phyloP scores from a whole-genome alignment of 2,113 vertebrate genomes.

The Siphamia tubifer region DNA sequence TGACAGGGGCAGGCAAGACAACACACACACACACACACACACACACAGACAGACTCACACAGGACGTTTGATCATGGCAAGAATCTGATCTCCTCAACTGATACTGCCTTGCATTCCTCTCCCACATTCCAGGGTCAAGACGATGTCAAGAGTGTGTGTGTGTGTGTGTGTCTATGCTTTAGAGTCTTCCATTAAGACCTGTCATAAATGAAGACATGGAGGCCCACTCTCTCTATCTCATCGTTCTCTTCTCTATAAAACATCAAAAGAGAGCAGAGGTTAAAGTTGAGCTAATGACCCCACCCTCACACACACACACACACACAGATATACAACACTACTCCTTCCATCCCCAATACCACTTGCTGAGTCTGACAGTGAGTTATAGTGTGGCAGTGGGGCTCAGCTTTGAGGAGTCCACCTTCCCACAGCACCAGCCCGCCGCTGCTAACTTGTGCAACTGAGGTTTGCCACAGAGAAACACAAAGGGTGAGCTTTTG shows the following conservation, averaged over 20 bases:
- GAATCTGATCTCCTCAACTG: constrained; percentile 73
- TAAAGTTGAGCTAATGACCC: constrained; percentile 66
- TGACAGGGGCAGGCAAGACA: constrained; percentile 57
- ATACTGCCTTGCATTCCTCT: constrained; percentile 72
- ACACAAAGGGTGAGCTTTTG: constrained; percentile 57
- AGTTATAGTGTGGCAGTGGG: constrained; percentile 65
- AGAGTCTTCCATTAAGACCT: constrained; percentile 54
- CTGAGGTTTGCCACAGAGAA: constrained; percentile 38
- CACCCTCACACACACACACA: constrained; percentile 27
- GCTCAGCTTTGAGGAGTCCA: constrained; percentile 67
- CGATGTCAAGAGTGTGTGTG: constrained; percentile 60
- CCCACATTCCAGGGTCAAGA: constrained; percentile 74
- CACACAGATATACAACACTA: constrained; percentile 15
- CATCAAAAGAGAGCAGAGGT: constrained; percentile 73
- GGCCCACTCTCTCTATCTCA: constrained; percentile 59
- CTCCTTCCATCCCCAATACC: constrained; percentile 32
- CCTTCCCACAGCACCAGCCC: constrained; percentile 43
- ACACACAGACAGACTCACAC: constrained; percentile 14
- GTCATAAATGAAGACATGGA: constrained; percentile 52
- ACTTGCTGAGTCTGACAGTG: constrained; percentile 61
- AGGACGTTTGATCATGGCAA: constrained; percentile 69
- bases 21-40: constrained; percentile 23
- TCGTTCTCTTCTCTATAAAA: constrained; percentile 63
- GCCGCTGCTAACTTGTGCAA: constrained; percentile 33
- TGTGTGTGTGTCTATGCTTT: not conserved